phyloP scores from a whole-genome alignment of 1,140 invertebrate genomes.

The Drosophila santomea region DNA sequence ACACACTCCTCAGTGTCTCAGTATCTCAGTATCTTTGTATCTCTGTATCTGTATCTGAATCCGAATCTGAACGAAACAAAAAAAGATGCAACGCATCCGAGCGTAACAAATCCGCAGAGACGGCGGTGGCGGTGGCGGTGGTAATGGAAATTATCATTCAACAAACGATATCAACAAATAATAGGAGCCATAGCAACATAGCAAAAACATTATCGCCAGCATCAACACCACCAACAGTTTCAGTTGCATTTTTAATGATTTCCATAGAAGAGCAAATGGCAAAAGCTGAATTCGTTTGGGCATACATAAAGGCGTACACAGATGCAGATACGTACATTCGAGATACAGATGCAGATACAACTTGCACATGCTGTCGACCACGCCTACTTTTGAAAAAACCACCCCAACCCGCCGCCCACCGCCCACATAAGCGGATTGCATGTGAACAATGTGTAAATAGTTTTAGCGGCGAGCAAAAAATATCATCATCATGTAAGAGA shows the following conservation, averaged over 20 bases:
- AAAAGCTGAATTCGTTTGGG: constrained; percentile 29
- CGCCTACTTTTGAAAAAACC: background rate
- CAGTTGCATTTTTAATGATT: constrained; percentile 74
- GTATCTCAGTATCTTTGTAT: constrained; percentile 1
- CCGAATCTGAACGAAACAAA: background rate
- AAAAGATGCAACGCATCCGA: constrained; percentile 62
- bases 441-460: constrained; percentile 60
- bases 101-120: constrained; percentile 56
- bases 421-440: constrained; percentile 27
- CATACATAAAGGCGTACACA: constrained; percentile 12
- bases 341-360: constrained; percentile 28
- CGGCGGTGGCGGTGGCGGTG: background rate
- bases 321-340: constrained; percentile 3
- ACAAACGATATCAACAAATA: constrained; percentile 64
- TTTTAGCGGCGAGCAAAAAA: constrained; percentile 33
- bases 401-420: background rate
- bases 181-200: constrained; percentile 10
- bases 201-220: constrained; percentile 39
- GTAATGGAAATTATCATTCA: constrained; percentile 65
- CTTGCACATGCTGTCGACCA: constrained; percentile 19
- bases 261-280: constrained; percentile 51
- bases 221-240: constrained; percentile 43
- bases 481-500: constrained; percentile 58
- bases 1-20: background rate
- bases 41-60: background rate